phyloP scores from a whole-genome alignment of 92 coral and sea anemone genomes.

The Chrysogorgia sp. region DNA sequence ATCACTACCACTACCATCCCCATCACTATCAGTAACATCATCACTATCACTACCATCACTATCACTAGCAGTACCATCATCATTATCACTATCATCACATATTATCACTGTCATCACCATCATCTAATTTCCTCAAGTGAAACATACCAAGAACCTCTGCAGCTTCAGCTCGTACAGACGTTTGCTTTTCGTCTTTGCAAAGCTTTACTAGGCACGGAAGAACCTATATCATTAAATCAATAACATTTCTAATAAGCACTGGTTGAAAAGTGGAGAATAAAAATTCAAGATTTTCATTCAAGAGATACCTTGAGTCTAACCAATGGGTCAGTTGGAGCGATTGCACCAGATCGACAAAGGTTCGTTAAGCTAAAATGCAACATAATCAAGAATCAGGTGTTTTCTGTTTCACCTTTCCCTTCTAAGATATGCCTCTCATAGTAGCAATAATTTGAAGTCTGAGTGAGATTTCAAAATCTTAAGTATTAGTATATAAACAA shows the following conservation, averaged over 20 bases:
- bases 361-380: conserved; percentile 74
- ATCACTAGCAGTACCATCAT: neutral
- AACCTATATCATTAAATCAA: conserved; percentile 51
- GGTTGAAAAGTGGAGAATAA: no score
- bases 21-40: neutral
- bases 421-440: no score
- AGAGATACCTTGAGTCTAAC: conserved; percentile 78
- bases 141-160: conserved; percentile 89
- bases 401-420: no score
- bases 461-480: no score
- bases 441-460: no score
- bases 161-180: conserved; percentile 84
- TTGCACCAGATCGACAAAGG: conserved; percentile 89
- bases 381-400: neutral
- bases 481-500: no score
- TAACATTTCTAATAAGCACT: no score
- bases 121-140: neutral
- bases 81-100: neutral
- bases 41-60: neutral
- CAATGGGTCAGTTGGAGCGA: conserved; percentile 68
- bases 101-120: neutral
- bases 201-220: conserved; percentile 88
- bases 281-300: neutral
- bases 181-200: conserved; percentile 80
- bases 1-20: neutral